Evolutionary conservation across 1,140 invertebrate species (phyloP), one percentile per base, ranked within the genome.

Genomic region (Panulirus ornatus): DNA sequence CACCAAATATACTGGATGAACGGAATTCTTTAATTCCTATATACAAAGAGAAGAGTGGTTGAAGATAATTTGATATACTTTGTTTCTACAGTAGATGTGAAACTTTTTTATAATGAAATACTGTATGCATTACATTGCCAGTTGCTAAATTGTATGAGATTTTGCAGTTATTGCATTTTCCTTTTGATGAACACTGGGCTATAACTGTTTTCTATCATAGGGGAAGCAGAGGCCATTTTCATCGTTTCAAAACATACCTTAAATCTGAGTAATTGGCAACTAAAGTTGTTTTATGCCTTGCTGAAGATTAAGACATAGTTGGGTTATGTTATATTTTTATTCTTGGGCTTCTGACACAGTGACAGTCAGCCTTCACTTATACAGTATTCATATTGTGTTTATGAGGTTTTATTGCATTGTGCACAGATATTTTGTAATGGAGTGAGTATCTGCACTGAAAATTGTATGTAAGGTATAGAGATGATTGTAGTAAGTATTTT

Each of bases 241-340:
- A 14, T 51, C 70, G 73, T 75, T 75, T 86, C 19, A 16, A 51
- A 71, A 63, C 71, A 84, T 63, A 73, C 70, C 51, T 9, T 9
- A 14, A n/a, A 71, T 71, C 34, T 63, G 71, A 71, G 42, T 70
- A 73, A 22, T 63, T 63, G n/a, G 83, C 71, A 71, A 63, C 83
- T 84, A 63, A 84, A 84, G 71, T 44, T 73, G 71, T 47, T 81
- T 81, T 81, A 16, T 36, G 54, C n/a, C 51, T 81, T 81, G 22
- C 51, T 76, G 27, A 42, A 42, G 5, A 6, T 11, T 47, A 6
- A 6, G 14, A 6, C 5, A 14, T 47, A 6, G 44, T 47, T 47
- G 5, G 14, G 5, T 47, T 47, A 14, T 6, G 5, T 47, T 27
- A 73, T 16, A 36, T 73, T 73, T 27, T 11, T 16, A 38, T 73